phyloP scores from a whole-genome alignment of 2,113 vertebrate genomes.

The Rhinoderma darwinii region DNA sequence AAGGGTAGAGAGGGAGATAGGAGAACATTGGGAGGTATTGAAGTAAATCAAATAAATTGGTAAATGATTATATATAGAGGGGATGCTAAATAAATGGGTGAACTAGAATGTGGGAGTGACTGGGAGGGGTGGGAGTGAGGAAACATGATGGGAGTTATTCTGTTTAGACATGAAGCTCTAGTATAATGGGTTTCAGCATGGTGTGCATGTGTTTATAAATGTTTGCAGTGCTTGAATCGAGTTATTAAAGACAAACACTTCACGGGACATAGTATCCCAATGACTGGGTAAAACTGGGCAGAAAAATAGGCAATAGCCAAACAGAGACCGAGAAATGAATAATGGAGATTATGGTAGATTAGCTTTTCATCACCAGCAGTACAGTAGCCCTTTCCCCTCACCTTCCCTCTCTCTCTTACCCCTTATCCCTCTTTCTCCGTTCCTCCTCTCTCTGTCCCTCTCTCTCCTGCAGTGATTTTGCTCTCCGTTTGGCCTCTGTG shows the following conservation, averaged over 20 bases:
- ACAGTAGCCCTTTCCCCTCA: background rate
- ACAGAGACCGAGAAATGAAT: background rate
- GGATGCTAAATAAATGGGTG: background rate
- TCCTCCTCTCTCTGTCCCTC: slow-evolving; percentile 58
- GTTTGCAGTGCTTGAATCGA: background rate
- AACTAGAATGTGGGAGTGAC: background rate
- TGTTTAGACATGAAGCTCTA: no score
- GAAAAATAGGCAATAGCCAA: background rate
- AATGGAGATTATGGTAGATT: background rate
- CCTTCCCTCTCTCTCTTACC: slow-evolving; percentile 35
- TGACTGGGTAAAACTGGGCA: background rate
- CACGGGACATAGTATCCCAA: background rate
- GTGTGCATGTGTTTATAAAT: background rate
- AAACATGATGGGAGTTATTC: background rate
- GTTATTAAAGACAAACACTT: background rate
- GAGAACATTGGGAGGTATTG: background rate
- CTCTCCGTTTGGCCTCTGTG: slow-evolving; percentile 85
- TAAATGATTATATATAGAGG: background rate
- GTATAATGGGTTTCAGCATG: background rate
- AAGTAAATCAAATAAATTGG: background rate
- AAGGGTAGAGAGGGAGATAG: slow-evolving; percentile 34
- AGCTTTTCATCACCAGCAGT: background rate
- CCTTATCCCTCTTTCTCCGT: slow-evolving; percentile 28
- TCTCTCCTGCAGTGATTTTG: slow-evolving; percentile 79
- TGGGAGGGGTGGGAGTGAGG: no score